Evolutionary conservation across 1,140 invertebrate species (phyloP), one percentile per base, ranked within the genome.

Genomic region (Drosophila subobscura): DNA sequence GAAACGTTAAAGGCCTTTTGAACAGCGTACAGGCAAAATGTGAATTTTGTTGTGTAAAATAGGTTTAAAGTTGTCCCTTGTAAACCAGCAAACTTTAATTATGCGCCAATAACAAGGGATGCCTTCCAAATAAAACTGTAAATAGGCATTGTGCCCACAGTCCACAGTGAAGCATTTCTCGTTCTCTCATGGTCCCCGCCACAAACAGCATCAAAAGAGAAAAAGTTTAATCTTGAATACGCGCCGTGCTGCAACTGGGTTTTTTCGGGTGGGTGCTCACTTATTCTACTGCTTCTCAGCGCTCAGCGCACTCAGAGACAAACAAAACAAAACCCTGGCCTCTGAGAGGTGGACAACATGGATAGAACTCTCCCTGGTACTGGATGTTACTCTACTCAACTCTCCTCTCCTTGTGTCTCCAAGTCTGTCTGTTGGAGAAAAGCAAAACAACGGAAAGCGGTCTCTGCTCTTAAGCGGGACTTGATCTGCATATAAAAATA

Each of bases 401-500:
- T 77, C 79, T 70, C 68, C 75, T 51, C 70, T 68, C 40, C 60
- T 53, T 56, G 40, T 41, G 41, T 51, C 51, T 40, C 40, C 42
- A 40, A 47, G 45, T 52, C 54, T 67, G 51, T 51, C 66, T 68
- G 45, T 54, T 49, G 25, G 16, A 27, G 58, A 61, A 59, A 53
- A 66, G 55, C 49, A 42, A 37, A 37, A 37, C 33, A 37, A 37
- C 33, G 33, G 42, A 42, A 55, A 37, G 7, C 46, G 42, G 59
- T 58, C 52, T 79, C 50, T 65, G 78, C 81, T 86, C 81, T 86
- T 81, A 81, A 86, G 81, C 81, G 78, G 81, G 81, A 88, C 83
- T 86, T 86, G 81, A 86, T 86, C 81, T 86, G 83, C 81, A 86
- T 88, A 78, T 46, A 59, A 80, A 79, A 85, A 74, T 80, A 80